Base-by-base conservation (phyloP, 2,797 vertebrate species). In the Myoxocephalus aenaeus region DNA sequence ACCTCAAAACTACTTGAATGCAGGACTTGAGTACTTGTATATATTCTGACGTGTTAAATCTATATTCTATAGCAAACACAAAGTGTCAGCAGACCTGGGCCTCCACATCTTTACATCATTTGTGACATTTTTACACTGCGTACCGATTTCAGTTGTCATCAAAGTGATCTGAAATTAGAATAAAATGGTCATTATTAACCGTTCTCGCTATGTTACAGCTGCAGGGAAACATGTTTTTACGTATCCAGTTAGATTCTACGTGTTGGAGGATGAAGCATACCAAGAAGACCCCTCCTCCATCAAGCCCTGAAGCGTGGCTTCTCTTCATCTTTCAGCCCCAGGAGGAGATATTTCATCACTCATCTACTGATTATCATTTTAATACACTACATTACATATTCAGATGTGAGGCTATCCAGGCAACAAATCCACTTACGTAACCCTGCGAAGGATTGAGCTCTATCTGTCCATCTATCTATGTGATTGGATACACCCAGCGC, bases 321-420 rank as follows among this genome's bases (percentile, higher is more conserved):
- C 74, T 84, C 76, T 73, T 80, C 79, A 67, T 84, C 81, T 89
- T 82, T 82, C 25, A 34, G 7, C 73, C 83, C 70, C 70, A 65
- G 65, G 85, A 89, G 85, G 68, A 85, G 58, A 66, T 0, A 83
- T 90, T 90, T 89, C 87, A 88, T 91, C 90, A 90, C 81, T 83
- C 72, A 71, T 80, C 73, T 53, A 32, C 77, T 81, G 62, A 85
- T 90, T 86, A 83, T 84, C 75, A 89, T 86, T 86, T 84, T 86
- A 89, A 91, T 81, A 82, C 71, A 74, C 66, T 70, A 54, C 58
- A 84, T 76, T 77, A 73, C 27, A 20, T 81, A 78, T 83, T 79
- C 82, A 73, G 65, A 84, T 80, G 59, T 53, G 50, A 65, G 48
- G 63, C 69, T 57, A 73, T 53, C 67, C 48, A 57, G 75, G 67